Conservation (phyloP, 2,797 vertebrate species). For the Vespertilio murinus region DNA sequence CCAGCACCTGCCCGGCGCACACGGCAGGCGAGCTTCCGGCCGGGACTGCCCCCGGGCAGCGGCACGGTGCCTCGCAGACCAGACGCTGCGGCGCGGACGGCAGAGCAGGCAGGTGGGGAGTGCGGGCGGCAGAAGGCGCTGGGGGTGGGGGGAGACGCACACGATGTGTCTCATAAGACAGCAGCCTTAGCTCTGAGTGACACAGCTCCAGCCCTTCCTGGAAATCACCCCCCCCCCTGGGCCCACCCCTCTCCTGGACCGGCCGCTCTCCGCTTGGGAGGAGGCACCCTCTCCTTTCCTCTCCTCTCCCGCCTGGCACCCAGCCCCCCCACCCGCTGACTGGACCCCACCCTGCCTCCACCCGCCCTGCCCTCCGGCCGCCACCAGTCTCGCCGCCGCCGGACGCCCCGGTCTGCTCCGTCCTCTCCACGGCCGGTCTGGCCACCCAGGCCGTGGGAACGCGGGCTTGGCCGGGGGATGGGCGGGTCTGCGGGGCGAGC, state of each 20-base stretch:
- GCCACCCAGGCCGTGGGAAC: background rate
- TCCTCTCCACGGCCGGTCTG: background rate
- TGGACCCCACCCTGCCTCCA: no score
- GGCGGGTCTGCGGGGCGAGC: background rate
- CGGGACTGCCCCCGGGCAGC: background rate
- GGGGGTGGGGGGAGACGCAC: no score
- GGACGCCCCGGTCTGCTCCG: background rate
- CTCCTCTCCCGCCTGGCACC: no score
- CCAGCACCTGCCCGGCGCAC: background rate
- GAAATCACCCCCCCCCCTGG: background rate
- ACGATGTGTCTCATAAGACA: background rate
- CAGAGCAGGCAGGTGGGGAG: rapidly evolving
- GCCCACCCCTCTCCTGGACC: background rate
- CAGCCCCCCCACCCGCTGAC: no score
- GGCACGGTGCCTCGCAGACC: rapidly evolving
- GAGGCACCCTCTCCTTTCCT: background rate
- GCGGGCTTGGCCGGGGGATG: background rate
- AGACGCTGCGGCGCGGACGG: rapidly evolving
- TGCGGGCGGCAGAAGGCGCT: rapidly evolving
- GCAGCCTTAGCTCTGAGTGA: background rate
- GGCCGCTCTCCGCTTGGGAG: no score
- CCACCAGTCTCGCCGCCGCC: no score
- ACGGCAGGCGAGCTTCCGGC: background rate
- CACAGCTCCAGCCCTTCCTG: background rate
- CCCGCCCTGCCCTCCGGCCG: no score